Base-by-base conservation (phyloP, 1,140 invertebrate genomes). In the Drosophila ercepeae region DNA sequence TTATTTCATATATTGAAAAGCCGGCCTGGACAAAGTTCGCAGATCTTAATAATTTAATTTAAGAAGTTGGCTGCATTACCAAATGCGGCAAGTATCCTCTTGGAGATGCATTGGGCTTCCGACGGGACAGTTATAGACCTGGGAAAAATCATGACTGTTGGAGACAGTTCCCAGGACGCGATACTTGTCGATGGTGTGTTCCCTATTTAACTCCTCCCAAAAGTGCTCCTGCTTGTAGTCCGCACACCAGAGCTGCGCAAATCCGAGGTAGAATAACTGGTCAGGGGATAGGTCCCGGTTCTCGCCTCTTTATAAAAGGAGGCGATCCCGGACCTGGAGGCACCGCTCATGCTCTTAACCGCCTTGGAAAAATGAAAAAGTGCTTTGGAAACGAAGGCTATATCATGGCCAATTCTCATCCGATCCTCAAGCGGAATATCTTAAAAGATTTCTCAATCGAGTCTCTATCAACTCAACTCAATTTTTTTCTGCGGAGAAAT, bases 241-340 rank as follows among this genome's bases (percentile, higher is more conserved):
- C 2, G 83, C 64, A 50, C 89, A 90, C 91, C 92, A 90, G 0
- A 90, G 39, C 94, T 98, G 97, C 16, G 97, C 96, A 91, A 98
- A 98, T 23, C 96, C 96, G 11, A 98, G 91, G 83, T 98, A 99
- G 91, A 98, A 98, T 41, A 98, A 92, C 90, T 98, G 97, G 21
- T 95, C 93, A 86, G 97, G 96, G 3, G 95, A 97, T 18, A 97
- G 92, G 79, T 96, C 94, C 4, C n/a, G n/a, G n/a, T n/a, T n/a
- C n/a, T n/a, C n/a, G n/a, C n/a, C n/a, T n/a, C n/a, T n/a, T n/a
- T n/a, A n/a, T n/a, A n/a, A n/a, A n/a, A n/a, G n/a, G n/a, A n/a
- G n/a, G n/a, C n/a, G n/a, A n/a, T n/a, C n/a, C n/a, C n/a, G n/a
- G n/a, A n/a, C n/a, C n/a, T n/a, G n/a, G n/a, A n/a, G n/a, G n/a